phyloP scores from a whole-genome alignment of 2,113 vertebrate species.

The Neotragus moschatus region DNA sequence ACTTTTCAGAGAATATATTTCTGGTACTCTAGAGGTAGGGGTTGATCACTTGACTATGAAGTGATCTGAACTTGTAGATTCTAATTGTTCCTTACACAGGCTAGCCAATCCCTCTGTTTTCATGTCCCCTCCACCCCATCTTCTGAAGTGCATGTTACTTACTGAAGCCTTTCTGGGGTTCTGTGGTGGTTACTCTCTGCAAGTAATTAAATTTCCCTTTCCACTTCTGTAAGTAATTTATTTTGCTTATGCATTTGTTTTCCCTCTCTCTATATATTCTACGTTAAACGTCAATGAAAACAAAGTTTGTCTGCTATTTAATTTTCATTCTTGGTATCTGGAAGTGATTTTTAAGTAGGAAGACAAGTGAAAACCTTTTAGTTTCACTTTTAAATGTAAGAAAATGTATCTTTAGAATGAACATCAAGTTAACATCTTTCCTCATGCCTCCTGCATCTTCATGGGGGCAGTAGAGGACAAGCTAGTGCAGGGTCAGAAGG shows the following conservation, averaged over 20 bases:
- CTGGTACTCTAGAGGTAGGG: background rate
- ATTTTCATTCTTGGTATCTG: background rate
- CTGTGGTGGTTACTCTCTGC: background rate
- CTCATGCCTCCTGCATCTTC: background rate
- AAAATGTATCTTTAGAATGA: background rate
- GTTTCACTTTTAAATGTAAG: slow-evolving; percentile 14
- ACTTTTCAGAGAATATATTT: background rate
- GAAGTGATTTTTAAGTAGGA: background rate
- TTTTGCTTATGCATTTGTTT: background rate
- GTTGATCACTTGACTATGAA: background rate
- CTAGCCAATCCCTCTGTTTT: background rate
- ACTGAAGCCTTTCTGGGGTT: background rate
- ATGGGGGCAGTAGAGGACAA: background rate
- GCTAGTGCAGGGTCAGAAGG: background rate
- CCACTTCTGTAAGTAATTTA: background rate
- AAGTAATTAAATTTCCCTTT: background rate
- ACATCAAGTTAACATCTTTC: background rate
- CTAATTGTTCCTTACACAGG: background rate
- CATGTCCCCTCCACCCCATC: background rate
- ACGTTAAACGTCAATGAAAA: background rate
- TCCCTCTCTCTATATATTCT: background rate
- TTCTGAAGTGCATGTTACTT: background rate
- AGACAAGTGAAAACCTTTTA: background rate
- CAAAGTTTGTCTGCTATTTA: background rate
- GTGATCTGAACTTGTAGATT: background rate